A percentile compares a stretch with the other conserved stretches of the same genome.
phyloP scores from a whole-genome alignment of 2,797 vertebrate genomes.

The Squalus acanthias region DNA sequence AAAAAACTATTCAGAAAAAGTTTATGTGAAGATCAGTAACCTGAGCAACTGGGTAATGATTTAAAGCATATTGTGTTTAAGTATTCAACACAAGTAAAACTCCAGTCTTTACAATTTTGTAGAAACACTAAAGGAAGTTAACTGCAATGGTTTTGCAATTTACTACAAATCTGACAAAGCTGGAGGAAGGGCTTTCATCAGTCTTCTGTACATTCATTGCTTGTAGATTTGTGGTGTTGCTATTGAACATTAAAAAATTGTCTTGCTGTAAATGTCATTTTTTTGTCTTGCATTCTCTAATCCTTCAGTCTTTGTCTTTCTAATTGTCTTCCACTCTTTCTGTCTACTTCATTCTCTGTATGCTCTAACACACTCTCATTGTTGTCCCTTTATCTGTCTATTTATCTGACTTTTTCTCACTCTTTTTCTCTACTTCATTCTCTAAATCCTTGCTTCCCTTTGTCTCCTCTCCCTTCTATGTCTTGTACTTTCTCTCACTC shows the following conservation, averaged over 20 bases:
- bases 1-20: not conserved
- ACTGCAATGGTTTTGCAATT: not conserved
- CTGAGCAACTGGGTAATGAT: not conserved
- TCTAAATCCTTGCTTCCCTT: too few species aligned
- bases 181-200: too few species aligned
- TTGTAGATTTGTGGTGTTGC: not conserved
- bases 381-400: not conserved
- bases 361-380: not conserved
- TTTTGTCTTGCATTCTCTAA: not conserved
- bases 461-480: too few species aligned
- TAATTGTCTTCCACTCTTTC: not conserved
- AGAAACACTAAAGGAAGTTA: not conserved
- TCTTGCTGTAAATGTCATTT: slow-evolving; percentile 35
- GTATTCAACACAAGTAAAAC: not conserved
- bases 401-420: too few species aligned
- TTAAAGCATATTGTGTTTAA: not conserved
- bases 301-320: not conserved
- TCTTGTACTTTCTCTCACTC: too few species aligned
- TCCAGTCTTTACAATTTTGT: not conserved
- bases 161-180: not conserved
- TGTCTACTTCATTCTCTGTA: not conserved
- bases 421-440: too few species aligned
- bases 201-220: not conserved
- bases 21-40: not conserved
- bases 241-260: slow-evolving; percentile 30